Conservation (phyloP, 1,140 invertebrate species). For the Aphelenchoides fujianensis region DNA sequence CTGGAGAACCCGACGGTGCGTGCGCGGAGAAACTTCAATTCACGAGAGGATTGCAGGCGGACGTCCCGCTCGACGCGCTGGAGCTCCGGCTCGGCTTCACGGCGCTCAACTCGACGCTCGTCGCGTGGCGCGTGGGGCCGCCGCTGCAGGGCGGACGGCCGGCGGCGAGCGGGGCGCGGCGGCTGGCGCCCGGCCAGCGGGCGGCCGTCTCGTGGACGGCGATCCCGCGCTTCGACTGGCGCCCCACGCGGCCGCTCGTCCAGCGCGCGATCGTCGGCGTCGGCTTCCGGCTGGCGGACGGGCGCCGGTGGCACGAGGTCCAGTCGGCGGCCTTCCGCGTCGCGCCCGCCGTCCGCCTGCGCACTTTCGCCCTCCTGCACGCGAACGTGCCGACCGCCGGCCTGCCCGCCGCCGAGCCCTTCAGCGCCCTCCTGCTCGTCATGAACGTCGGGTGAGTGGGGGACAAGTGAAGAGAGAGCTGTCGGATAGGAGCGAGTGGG, state of each 20-base stretch:
- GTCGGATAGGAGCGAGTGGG: no score
- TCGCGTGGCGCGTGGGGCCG: not conserved
- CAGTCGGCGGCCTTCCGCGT: not conserved
- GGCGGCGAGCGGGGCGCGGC: not conserved
- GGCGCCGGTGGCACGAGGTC: not conserved
- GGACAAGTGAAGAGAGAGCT: no score
- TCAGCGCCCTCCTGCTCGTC: not conserved
- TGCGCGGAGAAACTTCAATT: not conserved
- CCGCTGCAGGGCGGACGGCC: not conserved
- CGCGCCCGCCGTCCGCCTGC: not conserved
- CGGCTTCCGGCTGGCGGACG: not conserved
- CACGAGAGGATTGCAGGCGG: not conserved
- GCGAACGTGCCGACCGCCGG: not conserved
- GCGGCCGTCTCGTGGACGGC: not conserved
- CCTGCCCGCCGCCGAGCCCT: not conserved
- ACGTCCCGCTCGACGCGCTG: not conserved
- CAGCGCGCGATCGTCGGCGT: constrained; percentile 8
- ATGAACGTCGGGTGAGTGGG: constrained; percentile 22
- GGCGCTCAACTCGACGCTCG: not conserved
- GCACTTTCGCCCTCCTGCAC: constrained; percentile 4
- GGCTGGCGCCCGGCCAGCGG: not conserved
- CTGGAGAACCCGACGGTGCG: constrained; percentile 14
- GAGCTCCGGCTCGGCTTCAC: not conserved
- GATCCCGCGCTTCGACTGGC: not conserved
- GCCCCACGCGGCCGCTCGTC: not conserved